Conservation (phyloP, 2,888 invertebrate genomes). For the Trissolcus brochymenae region DNA sequence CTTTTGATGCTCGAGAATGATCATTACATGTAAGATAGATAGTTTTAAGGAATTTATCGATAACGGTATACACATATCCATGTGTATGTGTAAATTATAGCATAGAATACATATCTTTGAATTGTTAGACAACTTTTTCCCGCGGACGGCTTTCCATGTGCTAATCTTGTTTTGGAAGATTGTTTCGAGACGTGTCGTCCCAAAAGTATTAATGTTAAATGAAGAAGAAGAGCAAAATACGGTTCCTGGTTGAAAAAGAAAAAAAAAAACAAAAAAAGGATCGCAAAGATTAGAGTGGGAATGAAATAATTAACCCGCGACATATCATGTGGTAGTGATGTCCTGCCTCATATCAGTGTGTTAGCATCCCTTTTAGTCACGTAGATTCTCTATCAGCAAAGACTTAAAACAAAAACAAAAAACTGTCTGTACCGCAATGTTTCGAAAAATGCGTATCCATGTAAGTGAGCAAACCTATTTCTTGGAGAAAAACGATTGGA, state of each 20-base stretch:
- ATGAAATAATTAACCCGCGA: conserved; percentile 52
- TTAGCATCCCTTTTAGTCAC: conserved; percentile 57
- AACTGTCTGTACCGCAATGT: conserved; percentile 34
- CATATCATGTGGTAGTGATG: conserved; percentile 75
- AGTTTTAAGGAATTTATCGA: conserved; percentile 24
- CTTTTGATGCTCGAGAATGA: conserved; percentile 35
- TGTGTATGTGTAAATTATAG: conserved; percentile 29
- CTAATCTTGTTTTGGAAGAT: neutral
- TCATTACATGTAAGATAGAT: conserved; percentile 67
- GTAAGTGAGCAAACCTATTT: conserved; percentile 26
- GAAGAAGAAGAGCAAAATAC: conserved; percentile 44
- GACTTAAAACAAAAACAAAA: conserved; percentile 16
- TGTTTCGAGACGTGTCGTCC: conserved; percentile 53
- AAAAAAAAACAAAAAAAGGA: too few species aligned
- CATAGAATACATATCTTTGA: conserved; percentile 71
- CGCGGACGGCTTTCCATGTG: conserved; percentile 55
- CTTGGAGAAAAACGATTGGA: conserved; percentile 27
- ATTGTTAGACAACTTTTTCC: conserved; percentile 67
- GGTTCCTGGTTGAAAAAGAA: conserved; percentile 20
- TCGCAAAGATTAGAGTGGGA: too few species aligned
- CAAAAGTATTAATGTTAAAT: conserved; percentile 68
- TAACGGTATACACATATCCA: conserved; percentile 10
- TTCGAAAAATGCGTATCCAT: conserved; percentile 33
- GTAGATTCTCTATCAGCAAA: conserved; percentile 40
- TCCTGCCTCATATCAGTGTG: conserved; percentile 75